Base-by-base conservation (phyloP, 2,113 vertebrate species). In the Phyllopteryx taeniolatus region DNA sequence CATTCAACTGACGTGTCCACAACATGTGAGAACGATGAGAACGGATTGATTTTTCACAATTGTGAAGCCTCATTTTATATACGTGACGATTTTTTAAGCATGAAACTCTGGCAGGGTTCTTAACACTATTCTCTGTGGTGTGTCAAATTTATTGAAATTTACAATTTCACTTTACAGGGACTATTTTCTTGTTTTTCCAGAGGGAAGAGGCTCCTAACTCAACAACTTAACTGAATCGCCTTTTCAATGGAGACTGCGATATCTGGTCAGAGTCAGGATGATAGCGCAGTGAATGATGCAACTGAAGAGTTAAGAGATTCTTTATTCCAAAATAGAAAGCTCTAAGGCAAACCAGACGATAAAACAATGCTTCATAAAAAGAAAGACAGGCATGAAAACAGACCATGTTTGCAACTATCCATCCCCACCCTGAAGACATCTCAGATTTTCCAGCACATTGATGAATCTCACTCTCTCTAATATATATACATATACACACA, bases 301-400 rank as follows among this genome's bases (percentile, higher is more conserved):
- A 71, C 46, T 42, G 35, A 69, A 80, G 80, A 89, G 83, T 91
- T 89, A 85, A 47, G 86, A 83, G 78, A 88, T 91, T 14, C 70
- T 91, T 91, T 91, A 92, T 91, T 92, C 90, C 89, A 91, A 91
- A 91, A 91, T 91, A 91, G 85, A 91, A 91, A 89, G 87, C 85
- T 91, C 87, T 90, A 89, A 90, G 89, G 86, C 87, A 90, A 87
- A 90, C 88, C 85, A 88, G 81, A 85, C 77, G 72, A 83, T 43
- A 81, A 83, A 79, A 81, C 84, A 81, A 73, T 57, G 73, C 71
- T 74, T 88, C 73, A 74, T 77, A 80, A 79, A 88, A 89, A 86
- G 82, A 76, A 71, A 83, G 66, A 87, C 71, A 83, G 80, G 79
- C 17, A 75, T 76, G 77, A 74, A 77, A 44, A 80, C 71, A 84